Conservation (phyloP, 2,797 vertebrate genomes). For the Enteromius unitaeniatus region DNA sequence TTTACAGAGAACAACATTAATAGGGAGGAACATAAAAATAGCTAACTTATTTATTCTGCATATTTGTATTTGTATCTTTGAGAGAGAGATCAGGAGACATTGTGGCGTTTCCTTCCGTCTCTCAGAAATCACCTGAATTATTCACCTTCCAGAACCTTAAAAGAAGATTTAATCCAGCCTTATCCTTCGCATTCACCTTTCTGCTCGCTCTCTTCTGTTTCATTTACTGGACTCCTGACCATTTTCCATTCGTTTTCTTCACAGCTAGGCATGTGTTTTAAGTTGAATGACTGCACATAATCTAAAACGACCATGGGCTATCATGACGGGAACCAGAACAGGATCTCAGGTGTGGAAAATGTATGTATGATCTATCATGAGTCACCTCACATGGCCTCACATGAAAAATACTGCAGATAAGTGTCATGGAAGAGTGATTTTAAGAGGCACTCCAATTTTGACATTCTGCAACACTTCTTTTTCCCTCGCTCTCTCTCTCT, state of each 20-base stretch:
- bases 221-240: slow-evolving; percentile 58
- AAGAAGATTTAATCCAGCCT: slow-evolving; percentile 64
- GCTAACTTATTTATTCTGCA: no score
- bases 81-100: neutral
- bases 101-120: slow-evolving; percentile 57
- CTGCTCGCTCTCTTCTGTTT: slow-evolving; percentile 51
- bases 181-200: slow-evolving; percentile 50
- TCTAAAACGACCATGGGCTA: slow-evolving; percentile 45
- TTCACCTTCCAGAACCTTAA: slow-evolving; percentile 70
- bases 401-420: neutral
- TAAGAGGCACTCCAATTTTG: neutral
- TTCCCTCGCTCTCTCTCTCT: no score
- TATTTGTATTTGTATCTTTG: neutral
- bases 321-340: slow-evolving; percentile 34
- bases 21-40: no score
- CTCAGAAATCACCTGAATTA: slow-evolving; percentile 70
- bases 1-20: no score
- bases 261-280: slow-evolving; percentile 60
- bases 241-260: slow-evolving; percentile 49
- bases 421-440: neutral
- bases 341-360: slow-evolving; percentile 25
- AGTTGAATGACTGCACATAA: slow-evolving; percentile 17
- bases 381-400: slow-evolving; percentile 7
- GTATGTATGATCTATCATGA: slow-evolving; percentile 25
- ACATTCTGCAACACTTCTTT: neutral